Evolutionary conservation across 2,797 vertebrate genomes (phyloP).

Genomic region (Streptopelia turtur): DNA sequence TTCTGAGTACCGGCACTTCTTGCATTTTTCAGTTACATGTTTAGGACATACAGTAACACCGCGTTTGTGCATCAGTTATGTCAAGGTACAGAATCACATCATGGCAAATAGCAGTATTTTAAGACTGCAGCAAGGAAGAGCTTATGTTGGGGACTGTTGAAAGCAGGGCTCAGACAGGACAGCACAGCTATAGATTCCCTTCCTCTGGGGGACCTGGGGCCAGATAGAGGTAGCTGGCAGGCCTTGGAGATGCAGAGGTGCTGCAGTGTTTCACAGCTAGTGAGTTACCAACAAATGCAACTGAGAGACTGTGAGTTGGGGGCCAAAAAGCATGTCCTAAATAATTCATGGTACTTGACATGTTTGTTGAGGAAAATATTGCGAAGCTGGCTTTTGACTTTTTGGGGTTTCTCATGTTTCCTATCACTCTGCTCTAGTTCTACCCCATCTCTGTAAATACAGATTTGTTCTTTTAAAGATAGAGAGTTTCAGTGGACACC

Average conservation of each 20-base stretch:
- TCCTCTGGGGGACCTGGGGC: fast-evolving
- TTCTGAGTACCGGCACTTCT: too few species aligned
- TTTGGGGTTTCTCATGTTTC: neutral
- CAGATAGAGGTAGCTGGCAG: neutral
- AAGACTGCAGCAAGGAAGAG: neutral
- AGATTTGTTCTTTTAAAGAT: neutral
- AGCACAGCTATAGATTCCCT: neutral
- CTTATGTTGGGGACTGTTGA: neutral
- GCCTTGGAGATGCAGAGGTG: neutral
- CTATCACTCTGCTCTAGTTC: fast-evolving
- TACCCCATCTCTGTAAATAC: neutral
- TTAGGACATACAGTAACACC: neutral
- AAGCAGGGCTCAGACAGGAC: neutral
- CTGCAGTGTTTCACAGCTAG: neutral
- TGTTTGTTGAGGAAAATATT: neutral
- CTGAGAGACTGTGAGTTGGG: neutral
- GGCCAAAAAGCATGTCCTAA: neutral
- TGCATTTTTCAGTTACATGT: neutral
- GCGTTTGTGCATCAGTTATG: fast-evolving
- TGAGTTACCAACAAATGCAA: neutral
- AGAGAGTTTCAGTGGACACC: neutral
- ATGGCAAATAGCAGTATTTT: neutral
- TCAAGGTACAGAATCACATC: neutral
- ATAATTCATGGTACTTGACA: neutral
- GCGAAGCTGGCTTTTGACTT: neutral